phyloP scores from a whole-genome alignment of 2,888 invertebrate species.

The Iselma pallidipennis region DNA sequence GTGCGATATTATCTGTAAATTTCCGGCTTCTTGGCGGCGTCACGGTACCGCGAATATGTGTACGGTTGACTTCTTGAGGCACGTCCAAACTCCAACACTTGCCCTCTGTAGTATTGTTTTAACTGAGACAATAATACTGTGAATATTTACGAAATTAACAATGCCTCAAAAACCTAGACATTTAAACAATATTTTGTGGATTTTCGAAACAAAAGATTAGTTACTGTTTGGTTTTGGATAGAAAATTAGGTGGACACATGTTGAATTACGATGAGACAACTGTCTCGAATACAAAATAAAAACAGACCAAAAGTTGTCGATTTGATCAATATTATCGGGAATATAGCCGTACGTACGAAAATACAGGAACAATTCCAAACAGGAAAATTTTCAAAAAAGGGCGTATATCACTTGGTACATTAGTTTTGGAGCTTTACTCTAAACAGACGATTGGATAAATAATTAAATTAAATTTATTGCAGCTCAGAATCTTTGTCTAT shows the following conservation, averaged over 20 bases:
- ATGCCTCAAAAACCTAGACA: conserved; percentile 19
- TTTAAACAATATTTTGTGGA: conserved; percentile 20
- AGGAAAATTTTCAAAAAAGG: too few species aligned
- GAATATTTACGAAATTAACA: conserved; percentile 27
- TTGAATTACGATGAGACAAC: conserved; percentile 21
- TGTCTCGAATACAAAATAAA: conserved; percentile 15
- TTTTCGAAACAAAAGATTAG: conserved; percentile 25
- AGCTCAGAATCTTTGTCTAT: neutral
- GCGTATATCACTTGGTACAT: neutral
- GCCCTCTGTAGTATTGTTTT: conserved; percentile 26
- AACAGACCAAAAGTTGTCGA: neutral
- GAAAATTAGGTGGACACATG: conserved; percentile 22
- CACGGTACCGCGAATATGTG: conserved; percentile 32
- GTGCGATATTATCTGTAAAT: conserved; percentile 36
- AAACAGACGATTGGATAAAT: neutral
- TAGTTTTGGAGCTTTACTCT: too few species aligned
- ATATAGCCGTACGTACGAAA: too few species aligned
- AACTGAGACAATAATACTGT: conserved; percentile 29
- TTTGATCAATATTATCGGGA: neutral
- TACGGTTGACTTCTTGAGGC: conserved; percentile 35
- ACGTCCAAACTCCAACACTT: conserved; percentile 29
- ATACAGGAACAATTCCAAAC: too few species aligned
- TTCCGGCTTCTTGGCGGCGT: conserved; percentile 35
- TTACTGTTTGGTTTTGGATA: conserved; percentile 10
- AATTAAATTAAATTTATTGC: neutral